A percentile compares a stretch with the other conserved stretches of the same genome.
These are phyloP conservation scores for Pterostichus niger DNA, from an alignment of 2,888 invertebrate genomes.

Conservation along the genomic window DNA sequence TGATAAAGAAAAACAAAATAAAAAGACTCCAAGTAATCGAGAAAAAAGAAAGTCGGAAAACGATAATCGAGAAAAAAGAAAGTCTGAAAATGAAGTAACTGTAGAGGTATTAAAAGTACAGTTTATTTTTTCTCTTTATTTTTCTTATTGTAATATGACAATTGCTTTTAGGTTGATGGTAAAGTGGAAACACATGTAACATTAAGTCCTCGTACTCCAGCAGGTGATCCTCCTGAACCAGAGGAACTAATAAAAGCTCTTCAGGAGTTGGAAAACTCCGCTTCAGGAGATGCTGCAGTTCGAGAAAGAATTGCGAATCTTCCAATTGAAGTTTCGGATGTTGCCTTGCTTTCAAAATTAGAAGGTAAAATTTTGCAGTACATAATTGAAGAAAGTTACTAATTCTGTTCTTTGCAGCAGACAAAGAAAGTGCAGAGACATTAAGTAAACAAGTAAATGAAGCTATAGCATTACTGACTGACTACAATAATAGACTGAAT, in stretches of 20 bases:
- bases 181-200: conserved; percentile 88
- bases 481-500: conserved; percentile 92
- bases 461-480: conserved; percentile 90
- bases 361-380: conserved; percentile 80
- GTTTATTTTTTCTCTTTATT: neutral
- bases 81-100: conserved; percentile 79
- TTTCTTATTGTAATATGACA: conserved; percentile 16
- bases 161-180: conserved; percentile 81
- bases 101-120: conserved; percentile 71
- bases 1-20: conserved; percentile 72
- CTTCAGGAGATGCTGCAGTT: conserved; percentile 95
- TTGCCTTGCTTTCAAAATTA: conserved; percentile 90
- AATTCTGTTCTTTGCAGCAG: conserved; percentile 75
- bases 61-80: conserved; percentile 78
- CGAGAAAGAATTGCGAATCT: conserved; percentile 95
- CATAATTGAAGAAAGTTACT: conserved; percentile 43
- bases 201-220: conserved; percentile 88
- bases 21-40: conserved; percentile 71
- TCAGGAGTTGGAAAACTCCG: conserved; percentile 94
- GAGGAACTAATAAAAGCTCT: conserved; percentile 93
- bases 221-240: conserved; percentile 93
- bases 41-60: conserved; percentile 79
- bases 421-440: conserved; percentile 88
- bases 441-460: conserved; percentile 92
- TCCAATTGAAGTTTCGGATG: conserved; percentile 96